phyloP scores from a whole-genome alignment of 2,888 invertebrate species.

The Notocelia uddmanniana region DNA sequence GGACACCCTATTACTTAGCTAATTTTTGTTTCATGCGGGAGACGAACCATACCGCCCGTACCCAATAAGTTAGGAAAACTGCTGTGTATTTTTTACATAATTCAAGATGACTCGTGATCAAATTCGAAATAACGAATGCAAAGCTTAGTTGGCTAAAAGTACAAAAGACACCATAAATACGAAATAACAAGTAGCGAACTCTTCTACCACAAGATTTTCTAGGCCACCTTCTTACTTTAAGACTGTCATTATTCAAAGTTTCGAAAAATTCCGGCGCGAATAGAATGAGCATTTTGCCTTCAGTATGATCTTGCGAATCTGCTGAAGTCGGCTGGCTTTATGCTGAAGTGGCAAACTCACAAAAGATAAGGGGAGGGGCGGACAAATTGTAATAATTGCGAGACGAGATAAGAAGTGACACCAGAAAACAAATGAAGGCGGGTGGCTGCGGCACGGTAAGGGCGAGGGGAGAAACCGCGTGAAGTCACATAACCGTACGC shows the following conservation, averaged over 20 bases:
- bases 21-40: slow-evolving; percentile 27
- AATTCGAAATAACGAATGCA: neutral
- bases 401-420: slow-evolving; percentile 85
- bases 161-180: neutral
- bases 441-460: slow-evolving; percentile 59
- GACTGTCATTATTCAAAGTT: slow-evolving; percentile 79
- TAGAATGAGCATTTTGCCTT: slow-evolving; percentile 70
- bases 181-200: slow-evolving; percentile 71
- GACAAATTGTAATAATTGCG: slow-evolving; percentile 86
- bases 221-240: slow-evolving; percentile 77
- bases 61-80: slow-evolving; percentile 5
- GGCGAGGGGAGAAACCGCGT: slow-evolving; percentile 60
- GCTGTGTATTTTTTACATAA: neutral
- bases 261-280: slow-evolving; percentile 68
- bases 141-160: neutral
- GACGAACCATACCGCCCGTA: neutral
- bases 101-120: neutral
- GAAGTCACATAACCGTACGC: slow-evolving; percentile 67
- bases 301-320: slow-evolving; percentile 81
- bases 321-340: slow-evolving; percentile 81
- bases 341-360: slow-evolving; percentile 81
- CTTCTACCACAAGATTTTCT: slow-evolving; percentile 69
- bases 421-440: slow-evolving; percentile 85
- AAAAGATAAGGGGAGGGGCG: slow-evolving; percentile 85
- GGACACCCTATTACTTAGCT: slow-evolving; percentile 37